Evolutionary conservation across 2,888 invertebrate genomes (phyloP), one percentile per base, ranked within the genome.

Genomic region (Tryphoninae sp.): DNA sequence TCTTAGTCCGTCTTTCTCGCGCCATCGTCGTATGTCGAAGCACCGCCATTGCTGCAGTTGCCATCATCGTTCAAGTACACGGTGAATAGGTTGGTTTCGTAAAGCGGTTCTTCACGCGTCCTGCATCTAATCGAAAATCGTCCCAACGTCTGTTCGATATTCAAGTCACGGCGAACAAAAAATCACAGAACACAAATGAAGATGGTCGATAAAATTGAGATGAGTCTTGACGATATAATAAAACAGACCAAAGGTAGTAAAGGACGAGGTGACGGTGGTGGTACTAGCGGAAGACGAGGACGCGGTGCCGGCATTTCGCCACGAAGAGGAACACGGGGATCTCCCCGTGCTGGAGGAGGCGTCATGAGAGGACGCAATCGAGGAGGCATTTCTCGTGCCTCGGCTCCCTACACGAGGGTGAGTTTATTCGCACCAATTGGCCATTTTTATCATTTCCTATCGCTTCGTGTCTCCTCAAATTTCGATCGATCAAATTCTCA

Each of bases 171-270:
- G 16, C 19, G 16, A 55, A 7, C n/a, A 19, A 53, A 49, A 71
- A 16, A 69, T 75, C 33, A 62, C 67, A 26, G 23, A 62, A 55
- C 59, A 78, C 87, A 89, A 86, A 91, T 89, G 87, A 95, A 94
- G 92, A 97, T 98, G 97, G 96, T 96, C 89, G 97, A 98, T 91
- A 98, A 97, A 94, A 97, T 99, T 92, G 98, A 99, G 93, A 97
- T 98, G 97, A 98, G 98, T 90, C 94, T 99, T 87, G 99, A 99
- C 92, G 99, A 99, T 88, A 98, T 99, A 82, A 99, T 99, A 89
- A 98, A 97, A 93, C 95, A 95, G 90, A 96, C 94, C 88, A 97
- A 96, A 93, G 94, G 94, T 82, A 94, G 95, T 83, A 93, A 95
- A 84, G 94, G 95, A 85, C 93, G 94, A 65, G 92, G 93, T 73